Evolutionary conservation across 1,140 invertebrate species (phyloP).

Genomic region (Lordiphosa stackelbergi): DNA sequence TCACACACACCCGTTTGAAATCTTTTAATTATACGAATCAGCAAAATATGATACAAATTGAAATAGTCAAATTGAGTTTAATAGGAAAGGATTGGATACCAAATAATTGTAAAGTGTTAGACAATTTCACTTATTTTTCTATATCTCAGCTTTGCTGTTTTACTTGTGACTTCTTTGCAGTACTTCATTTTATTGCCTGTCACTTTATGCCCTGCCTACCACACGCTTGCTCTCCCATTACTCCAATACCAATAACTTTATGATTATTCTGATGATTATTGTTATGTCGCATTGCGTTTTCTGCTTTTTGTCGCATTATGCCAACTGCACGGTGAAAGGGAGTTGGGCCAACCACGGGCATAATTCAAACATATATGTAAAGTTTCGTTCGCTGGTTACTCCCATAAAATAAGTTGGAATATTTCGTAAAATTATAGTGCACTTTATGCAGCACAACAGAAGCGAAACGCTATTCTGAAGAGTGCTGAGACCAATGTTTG

Average conservation of each 20-base stretch:
- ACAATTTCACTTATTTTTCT: no score
- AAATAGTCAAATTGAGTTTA: background rate
- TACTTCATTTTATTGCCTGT: background rate
- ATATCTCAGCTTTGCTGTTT: no score
- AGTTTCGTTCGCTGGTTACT: no score
- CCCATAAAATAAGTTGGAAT: no score
- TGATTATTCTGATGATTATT: constrained; percentile 20
- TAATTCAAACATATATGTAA: background rate
- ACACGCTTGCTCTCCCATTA: constrained; percentile 2
- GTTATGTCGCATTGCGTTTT: constrained; percentile 21
- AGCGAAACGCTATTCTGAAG: no score
- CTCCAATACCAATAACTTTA: constrained; percentile 3
- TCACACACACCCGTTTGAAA: background rate
- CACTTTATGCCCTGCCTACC: background rate
- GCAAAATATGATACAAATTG: constrained; percentile 5
- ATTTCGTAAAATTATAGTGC: no score
- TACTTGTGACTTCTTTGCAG: no score
- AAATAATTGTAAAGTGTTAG: no score
- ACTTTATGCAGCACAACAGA: no score
- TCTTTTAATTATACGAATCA: background rate
- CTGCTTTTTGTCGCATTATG: constrained; percentile 22
- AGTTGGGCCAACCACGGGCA: background rate
- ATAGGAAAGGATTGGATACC: no score
- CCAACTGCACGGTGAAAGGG: background rate
- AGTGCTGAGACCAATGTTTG: no score